A percentile compares a stretch with the other conserved stretches of the same genome.
Evolutionary conservation across 2,888 invertebrate genomes (phyloP).

Genomic region (Laspeyria flexula): DNA sequence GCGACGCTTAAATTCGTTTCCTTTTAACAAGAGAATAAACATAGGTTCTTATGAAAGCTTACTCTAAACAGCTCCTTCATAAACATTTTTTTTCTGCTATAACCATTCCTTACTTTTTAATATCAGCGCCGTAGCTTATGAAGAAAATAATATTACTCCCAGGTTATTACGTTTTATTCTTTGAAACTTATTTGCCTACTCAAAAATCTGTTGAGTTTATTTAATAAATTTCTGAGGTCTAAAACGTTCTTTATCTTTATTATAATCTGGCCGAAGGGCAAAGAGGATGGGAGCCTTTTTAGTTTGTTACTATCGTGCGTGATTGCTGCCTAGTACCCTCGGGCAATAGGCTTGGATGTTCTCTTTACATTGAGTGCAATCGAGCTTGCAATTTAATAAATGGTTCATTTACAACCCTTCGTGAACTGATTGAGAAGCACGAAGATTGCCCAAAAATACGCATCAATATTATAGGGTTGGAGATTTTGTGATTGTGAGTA

Average conservation of each 20-base stretch:
- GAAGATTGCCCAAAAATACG: neutral
- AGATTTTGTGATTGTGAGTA: slow-evolving; percentile 4
- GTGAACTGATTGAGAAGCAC: slow-evolving; percentile 32
- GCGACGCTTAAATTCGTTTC: neutral
- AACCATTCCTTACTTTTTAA: slow-evolving; percentile 4
- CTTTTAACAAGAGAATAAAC: neutral
- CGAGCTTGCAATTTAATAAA: slow-evolving; percentile 52
- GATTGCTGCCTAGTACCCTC: slow-evolving; percentile 38
- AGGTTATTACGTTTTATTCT: neutral
- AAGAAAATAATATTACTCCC: neutral
- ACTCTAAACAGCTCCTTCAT: neutral
- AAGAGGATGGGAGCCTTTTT: slow-evolving; percentile 32
- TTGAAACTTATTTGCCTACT: slow-evolving; percentile 14
- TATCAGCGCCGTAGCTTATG: neutral
- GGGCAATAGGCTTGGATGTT: slow-evolving; percentile 35
- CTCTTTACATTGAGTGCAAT: slow-evolving; percentile 42
- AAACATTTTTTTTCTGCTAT: slow-evolving; percentile 7
- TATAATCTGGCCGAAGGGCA: slow-evolving; percentile 26
- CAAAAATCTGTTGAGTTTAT: slow-evolving; percentile 3
- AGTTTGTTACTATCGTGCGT: slow-evolving; percentile 25
- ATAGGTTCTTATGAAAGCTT: neutral
- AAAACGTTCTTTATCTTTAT: slow-evolving; percentile 25
- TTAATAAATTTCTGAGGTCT: slow-evolving; percentile 11
- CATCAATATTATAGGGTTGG: neutral
- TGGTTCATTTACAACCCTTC: slow-evolving; percentile 50